A percentile compares a stretch with the other conserved stretches of the same genome.
phyloP scores from a whole-genome alignment of 2,113 vertebrate genomes.

The Chauna torquata region DNA sequence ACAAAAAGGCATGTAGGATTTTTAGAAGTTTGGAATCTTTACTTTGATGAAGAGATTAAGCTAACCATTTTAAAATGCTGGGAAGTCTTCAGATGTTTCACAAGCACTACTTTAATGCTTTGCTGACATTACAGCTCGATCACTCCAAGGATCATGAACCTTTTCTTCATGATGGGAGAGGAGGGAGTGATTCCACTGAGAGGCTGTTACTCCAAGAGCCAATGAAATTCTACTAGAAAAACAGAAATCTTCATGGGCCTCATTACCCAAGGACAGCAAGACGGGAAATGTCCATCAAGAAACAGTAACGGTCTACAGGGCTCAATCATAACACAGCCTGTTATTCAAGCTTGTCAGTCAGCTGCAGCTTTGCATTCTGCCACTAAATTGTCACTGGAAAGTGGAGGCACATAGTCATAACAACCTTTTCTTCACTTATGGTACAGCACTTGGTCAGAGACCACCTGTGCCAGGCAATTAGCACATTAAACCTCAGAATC shows the following conservation, averaged over 20 bases:
- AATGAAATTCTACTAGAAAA: background rate
- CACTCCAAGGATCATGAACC: background rate
- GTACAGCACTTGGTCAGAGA: background rate
- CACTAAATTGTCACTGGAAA: background rate
- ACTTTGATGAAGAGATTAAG: background rate
- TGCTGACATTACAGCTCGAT: background rate
- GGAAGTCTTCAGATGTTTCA: background rate
- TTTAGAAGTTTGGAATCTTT: background rate
- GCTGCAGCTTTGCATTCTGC: background rate
- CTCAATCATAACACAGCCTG: background rate
- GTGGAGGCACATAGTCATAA: background rate
- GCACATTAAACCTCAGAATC: background rate
- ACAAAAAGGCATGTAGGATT: background rate
- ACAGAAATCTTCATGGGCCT: background rate
- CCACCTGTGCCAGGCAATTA: background rate
- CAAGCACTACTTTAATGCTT: background rate
- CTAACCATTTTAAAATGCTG: background rate
- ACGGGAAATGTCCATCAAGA: background rate
- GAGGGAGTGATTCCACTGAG: background rate
- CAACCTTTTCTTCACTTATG: background rate
- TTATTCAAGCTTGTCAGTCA: background rate
- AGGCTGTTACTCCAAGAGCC: background rate
- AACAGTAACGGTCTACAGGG: background rate
- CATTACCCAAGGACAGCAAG: fast-evolving
- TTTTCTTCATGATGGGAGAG: background rate